Evolutionary conservation across 2,113 vertebrate genomes (phyloP).

Genomic region (Pleuronectes platessa): DNA sequence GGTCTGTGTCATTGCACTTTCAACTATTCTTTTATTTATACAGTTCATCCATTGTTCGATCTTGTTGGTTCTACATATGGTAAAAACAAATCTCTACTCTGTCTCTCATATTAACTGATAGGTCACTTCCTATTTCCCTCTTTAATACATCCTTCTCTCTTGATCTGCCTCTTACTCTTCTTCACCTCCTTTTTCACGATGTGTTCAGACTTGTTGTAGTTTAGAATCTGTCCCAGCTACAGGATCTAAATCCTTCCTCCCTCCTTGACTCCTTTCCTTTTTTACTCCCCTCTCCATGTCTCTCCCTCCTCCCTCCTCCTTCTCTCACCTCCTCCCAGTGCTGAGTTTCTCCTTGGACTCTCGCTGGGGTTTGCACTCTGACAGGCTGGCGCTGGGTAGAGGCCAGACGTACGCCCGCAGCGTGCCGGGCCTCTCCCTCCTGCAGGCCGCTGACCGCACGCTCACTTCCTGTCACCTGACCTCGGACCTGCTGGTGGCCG

Average conservation of each 20-base stretch:
- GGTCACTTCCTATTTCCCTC: neutral
- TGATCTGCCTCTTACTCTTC: neutral
- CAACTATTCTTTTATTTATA: neutral
- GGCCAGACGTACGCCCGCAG: slow-evolving; percentile 94
- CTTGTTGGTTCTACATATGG: neutral
- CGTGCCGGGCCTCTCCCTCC: slow-evolving; percentile 89
- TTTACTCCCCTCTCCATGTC: neutral
- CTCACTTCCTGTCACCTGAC: slow-evolving; percentile 95
- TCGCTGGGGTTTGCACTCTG: slow-evolving; percentile 92
- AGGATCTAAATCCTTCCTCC: slow-evolving; percentile 14
- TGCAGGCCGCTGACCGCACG: slow-evolving; percentile 87
- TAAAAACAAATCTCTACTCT: neutral
- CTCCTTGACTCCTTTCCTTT: neutral
- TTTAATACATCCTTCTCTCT: neutral
- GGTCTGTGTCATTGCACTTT: slow-evolving; percentile 47
- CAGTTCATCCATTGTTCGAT: neutral
- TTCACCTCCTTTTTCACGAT: slow-evolving; percentile 1
- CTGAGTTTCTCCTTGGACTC: slow-evolving; percentile 95
- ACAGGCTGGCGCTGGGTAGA: slow-evolving; percentile 92
- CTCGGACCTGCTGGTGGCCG: slow-evolving; percentile 89
- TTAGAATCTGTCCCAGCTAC: slow-evolving; percentile 22
- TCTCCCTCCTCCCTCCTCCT: neutral
- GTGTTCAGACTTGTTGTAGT: slow-evolving; percentile 14
- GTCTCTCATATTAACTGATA: slow-evolving; percentile 22
- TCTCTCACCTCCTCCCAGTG: slow-evolving; percentile 76